phyloP scores from a whole-genome alignment of 2,888 invertebrate genomes.

The Dimorphilus gyrociliatus region DNA sequence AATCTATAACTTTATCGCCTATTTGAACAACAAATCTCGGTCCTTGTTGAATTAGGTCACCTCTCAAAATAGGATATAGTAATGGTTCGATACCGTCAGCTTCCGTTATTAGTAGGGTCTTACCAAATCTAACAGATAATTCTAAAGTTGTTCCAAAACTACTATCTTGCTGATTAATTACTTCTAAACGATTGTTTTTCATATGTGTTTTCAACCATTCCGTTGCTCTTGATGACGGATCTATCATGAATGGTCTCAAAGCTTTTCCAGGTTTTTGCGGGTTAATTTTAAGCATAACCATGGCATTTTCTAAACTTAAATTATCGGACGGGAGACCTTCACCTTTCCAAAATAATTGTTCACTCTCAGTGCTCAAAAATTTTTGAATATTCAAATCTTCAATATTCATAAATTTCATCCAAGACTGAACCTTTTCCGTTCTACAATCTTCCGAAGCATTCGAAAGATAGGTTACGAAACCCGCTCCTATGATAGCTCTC shows the following conservation, averaged over 20 bases:
- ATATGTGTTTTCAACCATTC: conserved; percentile 62
- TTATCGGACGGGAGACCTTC: conserved; percentile 65
- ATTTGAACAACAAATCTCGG: conserved; percentile 49
- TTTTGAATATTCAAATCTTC: conserved; percentile 34
- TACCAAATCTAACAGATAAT: conserved; percentile 56
- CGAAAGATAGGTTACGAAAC: conserved; percentile 59
- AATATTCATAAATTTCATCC: conserved; percentile 31
- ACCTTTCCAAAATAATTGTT: conserved; percentile 66
- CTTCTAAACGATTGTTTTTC: conserved; percentile 52
- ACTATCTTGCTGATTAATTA: conserved; percentile 53
- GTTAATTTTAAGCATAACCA: conserved; percentile 54
- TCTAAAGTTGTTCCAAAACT: conserved; percentile 40
- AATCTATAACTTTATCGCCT: conserved; percentile 58
- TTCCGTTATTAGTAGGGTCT: conserved; percentile 67
- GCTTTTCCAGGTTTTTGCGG: too few relatives aligned
- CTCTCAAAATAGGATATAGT: conserved; percentile 48
- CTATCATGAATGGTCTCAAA: conserved; percentile 62
- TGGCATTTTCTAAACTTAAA: conserved; percentile 62
- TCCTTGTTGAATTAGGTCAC: conserved; percentile 44
- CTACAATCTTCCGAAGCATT: conserved; percentile 53
- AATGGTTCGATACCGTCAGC: conserved; percentile 47
- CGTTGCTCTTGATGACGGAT: conserved; percentile 68
- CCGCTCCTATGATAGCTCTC: conserved; percentile 55
- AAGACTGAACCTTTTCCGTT: conserved; percentile 39
- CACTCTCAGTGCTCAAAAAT: conserved; percentile 52